Evolutionary conservation across 1,140 invertebrate species (phyloP).

Genomic region (Penaeus chinensis): DNA sequence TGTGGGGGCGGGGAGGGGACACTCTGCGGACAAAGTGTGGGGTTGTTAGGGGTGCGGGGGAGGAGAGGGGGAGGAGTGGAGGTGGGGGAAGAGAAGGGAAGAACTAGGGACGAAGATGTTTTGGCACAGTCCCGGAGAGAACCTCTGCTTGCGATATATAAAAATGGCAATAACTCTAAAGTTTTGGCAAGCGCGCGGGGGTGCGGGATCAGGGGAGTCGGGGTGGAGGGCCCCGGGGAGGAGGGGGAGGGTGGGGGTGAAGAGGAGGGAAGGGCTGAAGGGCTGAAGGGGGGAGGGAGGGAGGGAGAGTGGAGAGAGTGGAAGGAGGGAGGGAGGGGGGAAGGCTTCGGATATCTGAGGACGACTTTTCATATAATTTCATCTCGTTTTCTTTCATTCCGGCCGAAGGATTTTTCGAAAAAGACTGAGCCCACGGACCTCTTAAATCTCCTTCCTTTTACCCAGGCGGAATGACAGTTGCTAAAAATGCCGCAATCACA

Average conservation of each 20-base stretch:
- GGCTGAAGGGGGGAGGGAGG: background rate
- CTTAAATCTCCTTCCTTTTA: background rate
- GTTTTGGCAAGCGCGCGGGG: conserved; percentile 45
- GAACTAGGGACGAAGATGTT: background rate
- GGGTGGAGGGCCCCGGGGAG: background rate
- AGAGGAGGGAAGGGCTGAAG: background rate
- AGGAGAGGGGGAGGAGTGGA: background rate
- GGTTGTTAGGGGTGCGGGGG: background rate
- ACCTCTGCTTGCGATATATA: conserved; percentile 49
- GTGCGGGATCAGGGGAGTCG: background rate
- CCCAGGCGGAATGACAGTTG: background rate
- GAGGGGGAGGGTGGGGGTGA: background rate
- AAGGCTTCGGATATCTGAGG: background rate
- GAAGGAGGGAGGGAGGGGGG: background rate
- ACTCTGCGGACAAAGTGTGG: too few relatives aligned
- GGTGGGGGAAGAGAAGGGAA: conserved; percentile 4
- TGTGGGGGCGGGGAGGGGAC: too few relatives aligned
- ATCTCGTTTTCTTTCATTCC: conserved; percentile 16
- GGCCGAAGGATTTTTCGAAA: background rate
- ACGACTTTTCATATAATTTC: conserved; percentile 24
- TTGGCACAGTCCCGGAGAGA: conserved; percentile 30
- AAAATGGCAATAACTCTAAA: conserved; percentile 51
- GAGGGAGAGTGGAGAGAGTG: background rate
- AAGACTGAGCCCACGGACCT: background rate
- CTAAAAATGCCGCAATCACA: background rate